Percentiles rank a stretch among this genome's conserved stretches.
phyloP scores from a whole-genome alignment of 1,140 invertebrate genomes.

The Rhizoglyphus robini region DNA sequence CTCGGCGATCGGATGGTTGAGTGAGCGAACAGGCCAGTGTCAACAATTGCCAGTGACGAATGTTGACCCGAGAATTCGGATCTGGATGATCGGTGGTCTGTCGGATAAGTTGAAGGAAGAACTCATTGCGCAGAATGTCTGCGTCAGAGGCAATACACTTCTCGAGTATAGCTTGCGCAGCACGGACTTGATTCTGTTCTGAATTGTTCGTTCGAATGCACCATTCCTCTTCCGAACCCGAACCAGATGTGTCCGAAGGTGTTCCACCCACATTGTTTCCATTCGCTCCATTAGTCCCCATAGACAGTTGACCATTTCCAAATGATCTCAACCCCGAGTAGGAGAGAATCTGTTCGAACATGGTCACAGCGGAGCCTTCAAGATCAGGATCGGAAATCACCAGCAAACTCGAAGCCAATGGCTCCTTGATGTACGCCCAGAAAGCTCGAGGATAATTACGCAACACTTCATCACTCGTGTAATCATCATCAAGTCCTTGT shows the following conservation, averaged over 20 bases:
- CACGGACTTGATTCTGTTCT: slow-evolving; percentile 71
- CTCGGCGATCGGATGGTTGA: slow-evolving; percentile 61
- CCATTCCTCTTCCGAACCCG: background rate
- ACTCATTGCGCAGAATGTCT: slow-evolving; percentile 61
- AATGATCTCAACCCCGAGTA: slow-evolving; percentile 53
- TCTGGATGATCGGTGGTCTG: slow-evolving; percentile 75
- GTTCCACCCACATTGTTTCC: background rate
- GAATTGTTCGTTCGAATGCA: slow-evolving; percentile 24
- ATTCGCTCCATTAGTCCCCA: slow-evolving; percentile 1
- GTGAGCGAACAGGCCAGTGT: slow-evolving; percentile 74
- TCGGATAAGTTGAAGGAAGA: slow-evolving; percentile 84
- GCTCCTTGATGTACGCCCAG: slow-evolving; percentile 75
- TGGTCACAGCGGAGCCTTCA: slow-evolving; percentile 63
- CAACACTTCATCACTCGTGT: slow-evolving; percentile 38
- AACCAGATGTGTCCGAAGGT: background rate
- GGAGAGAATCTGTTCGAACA: slow-evolving; percentile 45
- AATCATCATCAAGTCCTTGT: slow-evolving; percentile 47
- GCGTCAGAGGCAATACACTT: slow-evolving; percentile 71
- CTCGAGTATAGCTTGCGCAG: slow-evolving; percentile 76
- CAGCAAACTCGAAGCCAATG: slow-evolving; percentile 61
- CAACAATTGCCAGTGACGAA: slow-evolving; percentile 80
- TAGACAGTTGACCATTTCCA: background rate
- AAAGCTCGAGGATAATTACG: slow-evolving; percentile 70
- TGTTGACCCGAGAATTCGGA: slow-evolving; percentile 69
- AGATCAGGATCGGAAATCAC: slow-evolving; percentile 63